These are phyloP conservation scores for Suillia variegata DNA, from an alignment of 2,888 invertebrate species.

Conservation along the genomic window DNA sequence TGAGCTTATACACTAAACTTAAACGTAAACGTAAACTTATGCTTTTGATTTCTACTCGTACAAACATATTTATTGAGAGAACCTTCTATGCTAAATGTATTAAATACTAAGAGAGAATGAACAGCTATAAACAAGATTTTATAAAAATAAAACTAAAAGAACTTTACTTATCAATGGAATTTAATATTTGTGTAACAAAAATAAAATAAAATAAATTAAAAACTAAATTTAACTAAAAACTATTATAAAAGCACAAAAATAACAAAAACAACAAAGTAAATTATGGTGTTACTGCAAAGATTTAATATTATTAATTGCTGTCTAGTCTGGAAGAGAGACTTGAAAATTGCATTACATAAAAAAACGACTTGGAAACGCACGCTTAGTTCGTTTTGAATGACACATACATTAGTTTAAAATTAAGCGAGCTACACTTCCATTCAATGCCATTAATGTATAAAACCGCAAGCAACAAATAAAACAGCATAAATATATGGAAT, in stretches of 20 bases:
- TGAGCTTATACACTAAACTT: slow-evolving; percentile 15
- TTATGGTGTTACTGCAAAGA: slow-evolving; percentile 6
- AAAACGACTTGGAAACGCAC: too few relatives aligned
- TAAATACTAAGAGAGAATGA: slow-evolving; percentile 29
- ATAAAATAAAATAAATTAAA: slow-evolving; percentile 12
- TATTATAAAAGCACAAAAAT: too few relatives aligned
- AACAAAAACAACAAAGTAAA: slow-evolving; percentile 11
- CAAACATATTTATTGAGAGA: slow-evolving; percentile 3
- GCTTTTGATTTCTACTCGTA: too few relatives aligned
- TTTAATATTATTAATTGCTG: slow-evolving; percentile 40
- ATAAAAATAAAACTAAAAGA: background rate
- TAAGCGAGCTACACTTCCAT: too few relatives aligned
- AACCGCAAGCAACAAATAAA: too few relatives aligned
- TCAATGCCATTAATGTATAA: too few relatives aligned
- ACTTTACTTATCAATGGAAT: slow-evolving; percentile 27
- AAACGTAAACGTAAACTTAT: slow-evolving; percentile 13
- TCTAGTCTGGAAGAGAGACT: slow-evolving; percentile 56
- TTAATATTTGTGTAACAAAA: slow-evolving; percentile 30
- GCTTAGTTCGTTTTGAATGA: too few relatives aligned
- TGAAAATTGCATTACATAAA: too few relatives aligned
- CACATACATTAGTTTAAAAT: too few relatives aligned
- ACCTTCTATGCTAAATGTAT: slow-evolving; percentile 32
- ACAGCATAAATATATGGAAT: too few relatives aligned
- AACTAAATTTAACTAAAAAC: slow-evolving; percentile 21
- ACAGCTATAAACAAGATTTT: slow-evolving; percentile 21